Base-by-base conservation (phyloP, 1,140 invertebrate genomes). In the Andrena cerasifolii region DNA sequence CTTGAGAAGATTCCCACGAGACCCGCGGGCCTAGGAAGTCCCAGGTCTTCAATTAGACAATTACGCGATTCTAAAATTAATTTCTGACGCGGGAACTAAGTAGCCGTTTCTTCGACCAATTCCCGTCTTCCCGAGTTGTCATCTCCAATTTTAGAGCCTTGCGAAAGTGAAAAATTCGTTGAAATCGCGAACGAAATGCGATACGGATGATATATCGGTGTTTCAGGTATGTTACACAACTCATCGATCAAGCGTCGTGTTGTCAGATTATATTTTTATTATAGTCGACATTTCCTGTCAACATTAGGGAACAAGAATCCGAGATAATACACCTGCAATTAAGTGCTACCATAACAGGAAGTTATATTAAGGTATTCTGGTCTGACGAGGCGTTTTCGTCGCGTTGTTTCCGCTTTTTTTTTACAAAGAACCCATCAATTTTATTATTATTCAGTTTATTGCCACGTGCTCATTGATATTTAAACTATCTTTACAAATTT, bases 1-100 rank as follows among this genome's bases (percentile, higher is more conserved):
- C 45, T 62, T 86, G 83, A 68, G 80, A 88, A 88, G 66, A 58
- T 90, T 89, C 84, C 78, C 87, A 87, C 79, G 78, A 49, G 61
- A 82, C 58, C 49, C 56, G n/a, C 58, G 67, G 33, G 40, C 1
- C 26, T n/a, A n/a, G 10, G 47, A 51, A 26, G 53, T 51, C 71
- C 8, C n/a, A 14, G 24, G 6, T 49, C 12, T 47, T 4, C 43
- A 28, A 16, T 21, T 33, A n/a, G 59, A 21, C 43, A 36, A 56
- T 62, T 68, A 33, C 51, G 21, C 54, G 45, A 56, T 31, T 45
- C 14, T 53, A 21, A 21, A 45, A 65, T 45, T 21, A 63, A 36
- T 28, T 18, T 12, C 10, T 14, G 0, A 7, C 24, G 18, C 28
- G 7, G 31, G 2, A 14, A 14, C 45, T 47, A 47, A 12, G 45